These are phyloP conservation scores for Brachionichthys hirsutus DNA, from an alignment of 2,113 vertebrate species.

Conservation along the genomic window DNA sequence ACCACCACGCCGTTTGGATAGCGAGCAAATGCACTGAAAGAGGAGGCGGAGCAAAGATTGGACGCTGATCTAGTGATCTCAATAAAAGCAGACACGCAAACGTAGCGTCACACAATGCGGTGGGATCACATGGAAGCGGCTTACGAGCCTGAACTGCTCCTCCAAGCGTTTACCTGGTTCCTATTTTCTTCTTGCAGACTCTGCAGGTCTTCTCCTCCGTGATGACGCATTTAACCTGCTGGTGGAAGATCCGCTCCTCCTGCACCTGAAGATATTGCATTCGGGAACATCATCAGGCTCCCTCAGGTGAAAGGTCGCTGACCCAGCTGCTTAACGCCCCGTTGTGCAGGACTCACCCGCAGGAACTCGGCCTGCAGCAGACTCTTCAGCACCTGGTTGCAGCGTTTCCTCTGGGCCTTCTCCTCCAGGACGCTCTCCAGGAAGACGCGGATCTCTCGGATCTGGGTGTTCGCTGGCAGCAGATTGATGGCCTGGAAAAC, in stretches of 20 bases:
- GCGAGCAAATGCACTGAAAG: constrained; percentile 92
- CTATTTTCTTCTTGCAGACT: constrained; percentile 98
- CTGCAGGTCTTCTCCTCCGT: constrained; percentile 97
- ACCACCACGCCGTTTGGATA: constrained; percentile 96
- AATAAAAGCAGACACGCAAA: too few species aligned
- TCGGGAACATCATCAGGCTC: too few species aligned
- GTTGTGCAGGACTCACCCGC: constrained; percentile 75
- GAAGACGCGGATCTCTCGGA: constrained; percentile 92
- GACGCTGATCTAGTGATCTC: too few species aligned
- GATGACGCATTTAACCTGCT: constrained; percentile 98
- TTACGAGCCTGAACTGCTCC: too few species aligned
- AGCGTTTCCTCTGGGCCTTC: constrained; percentile 91
- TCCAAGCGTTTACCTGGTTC: constrained; percentile 84
- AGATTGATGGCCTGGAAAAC: constrained; percentile 89
- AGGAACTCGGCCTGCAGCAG: constrained; percentile 97
- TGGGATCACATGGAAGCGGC: too few species aligned
- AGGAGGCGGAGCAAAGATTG: not conserved
- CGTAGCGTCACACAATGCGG: too few species aligned
- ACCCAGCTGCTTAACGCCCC: too few species aligned
- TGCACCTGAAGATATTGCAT: constrained; percentile 84
- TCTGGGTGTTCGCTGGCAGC: constrained; percentile 96
- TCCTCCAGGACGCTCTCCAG: constrained; percentile 97
- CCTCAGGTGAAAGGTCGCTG: too few species aligned
- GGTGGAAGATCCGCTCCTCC: constrained; percentile 95
- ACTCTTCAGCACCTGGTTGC: constrained; percentile 95